Base-by-base conservation (phyloP, 2,113 vertebrate species). In the Gorilla gorilla region DNA sequence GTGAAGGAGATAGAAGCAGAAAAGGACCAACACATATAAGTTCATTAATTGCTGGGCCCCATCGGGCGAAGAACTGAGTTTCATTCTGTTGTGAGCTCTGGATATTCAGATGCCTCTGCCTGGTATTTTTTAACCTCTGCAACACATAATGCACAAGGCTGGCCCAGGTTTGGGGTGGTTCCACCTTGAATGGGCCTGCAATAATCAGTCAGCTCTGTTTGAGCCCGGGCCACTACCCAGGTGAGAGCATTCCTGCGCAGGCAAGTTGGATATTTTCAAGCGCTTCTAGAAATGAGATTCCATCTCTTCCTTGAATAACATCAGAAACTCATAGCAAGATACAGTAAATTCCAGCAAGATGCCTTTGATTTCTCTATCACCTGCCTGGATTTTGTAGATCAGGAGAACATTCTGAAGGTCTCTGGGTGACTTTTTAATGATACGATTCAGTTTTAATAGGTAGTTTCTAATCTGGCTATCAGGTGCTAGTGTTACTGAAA, bases 381-480 rank as follows among this genome's bases (percentile, higher is more conserved):
- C 73, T 89, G 25, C 48, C 48, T 89, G n/a, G 10, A 90, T 92
- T 92, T 90, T 81, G 18, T 40, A 87, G 70, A 66, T 40, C 16
- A 17, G 50, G 5, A 10, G 85, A 76, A 90, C 40, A 68, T 90
- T 43, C 45, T 73, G 73, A 87, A 84, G 79, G 57, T 25, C 32
- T 57, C 13, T 59, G 30, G 40, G 89, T 90, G 27, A 86, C 23
- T 30, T 78, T 92, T 89, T 88, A 66, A 66, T 38, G 45, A 25
- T 14, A 30, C 22, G 88, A 43, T 92, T 91, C 32, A 68, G n/a
- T 22, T 89, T 96, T 93, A 90, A 96, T 68, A 80, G 32, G 18
- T 43, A 45, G 30, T 45, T 76, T 95, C 70, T 92, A 84, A 82
- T 79, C 64, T 73, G 92, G 82, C 50, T 89, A 48, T 92, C 35